phyloP scores from a whole-genome alignment of 2,888 invertebrate genomes.

The Synergus laeviventris region DNA sequence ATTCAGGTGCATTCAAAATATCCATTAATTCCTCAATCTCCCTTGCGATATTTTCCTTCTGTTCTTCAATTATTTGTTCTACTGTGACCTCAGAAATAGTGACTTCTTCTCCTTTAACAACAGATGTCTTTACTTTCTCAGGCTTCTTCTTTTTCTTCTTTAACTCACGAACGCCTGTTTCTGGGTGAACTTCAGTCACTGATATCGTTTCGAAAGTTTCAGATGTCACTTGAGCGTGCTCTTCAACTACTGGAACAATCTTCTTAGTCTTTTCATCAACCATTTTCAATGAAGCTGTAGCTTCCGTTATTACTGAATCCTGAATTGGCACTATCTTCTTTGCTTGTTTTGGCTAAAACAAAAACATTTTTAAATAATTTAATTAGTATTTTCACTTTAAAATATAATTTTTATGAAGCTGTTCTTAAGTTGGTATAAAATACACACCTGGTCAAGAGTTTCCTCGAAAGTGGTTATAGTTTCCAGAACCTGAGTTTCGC shows the following conservation, averaged over 20 bases:
- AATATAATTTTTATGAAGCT: not conserved
- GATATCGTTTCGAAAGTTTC: constrained; percentile 78
- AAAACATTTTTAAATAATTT: constrained; percentile 41
- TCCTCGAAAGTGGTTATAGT: constrained; percentile 79
- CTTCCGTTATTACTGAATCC: constrained; percentile 80
- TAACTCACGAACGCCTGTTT: constrained; percentile 78
- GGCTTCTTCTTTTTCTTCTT: constrained; percentile 68
- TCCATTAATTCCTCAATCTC: constrained; percentile 87
- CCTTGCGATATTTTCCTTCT: constrained; percentile 80
- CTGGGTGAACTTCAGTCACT: constrained; percentile 79
- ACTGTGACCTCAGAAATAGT: constrained; percentile 77
- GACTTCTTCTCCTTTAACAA: constrained; percentile 68
- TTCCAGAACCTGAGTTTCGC: constrained; percentile 79
- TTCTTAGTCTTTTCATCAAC: constrained; percentile 78
- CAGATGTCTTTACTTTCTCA: constrained; percentile 66
- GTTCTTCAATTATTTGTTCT: constrained; percentile 79
- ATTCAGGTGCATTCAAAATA: constrained; percentile 85
- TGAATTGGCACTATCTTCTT: constrained; percentile 79
- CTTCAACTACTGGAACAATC: constrained; percentile 71
- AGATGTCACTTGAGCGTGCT: constrained; percentile 69
- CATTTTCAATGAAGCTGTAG: constrained; percentile 81
- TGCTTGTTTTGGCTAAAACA: constrained; percentile 73
- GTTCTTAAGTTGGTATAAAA: constrained; percentile 4
- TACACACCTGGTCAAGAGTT: constrained; percentile 67
- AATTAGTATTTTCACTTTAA: not conserved